Evolutionary conservation across 2,797 vertebrate species (phyloP), one percentile per base, ranked within the genome.

Genomic region (Sorex maritimensis): DNA sequence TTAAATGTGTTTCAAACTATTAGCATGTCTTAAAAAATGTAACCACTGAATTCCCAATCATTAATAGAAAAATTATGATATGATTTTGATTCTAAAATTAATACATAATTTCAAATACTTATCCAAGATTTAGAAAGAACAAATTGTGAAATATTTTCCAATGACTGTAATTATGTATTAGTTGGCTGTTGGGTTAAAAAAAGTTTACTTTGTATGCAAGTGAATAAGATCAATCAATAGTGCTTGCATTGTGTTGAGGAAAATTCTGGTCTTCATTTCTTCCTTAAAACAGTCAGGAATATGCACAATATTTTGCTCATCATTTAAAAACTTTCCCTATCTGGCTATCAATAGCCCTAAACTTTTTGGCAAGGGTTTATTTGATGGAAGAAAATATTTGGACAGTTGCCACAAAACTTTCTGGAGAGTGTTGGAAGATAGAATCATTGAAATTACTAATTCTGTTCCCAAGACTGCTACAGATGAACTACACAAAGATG

Each of bases 81-180:
- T 19, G 94, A 78, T 86, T 95, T 92, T 91, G 75, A 93, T 92
- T 75, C 55, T 86, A 75, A 88, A 85, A 94, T 94, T 96, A 86
- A 78, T 92, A 93, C 77, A 91, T 91, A 90, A 95, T 91, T 91
- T 95, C 55, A 94, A 92, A 86, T 85, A 88, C 21, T 80, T 26
- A 71, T 81, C 58, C 46, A 88, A 55, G 23, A 8, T 41, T 95
- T 94, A 77, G 65, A 82, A 94, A 44, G 63, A 80, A 92, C 10
- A 63, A 82, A 80, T 73, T 92, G 63, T 86, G 61, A 94, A 94
- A 68, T 90, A 79, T 75, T 94, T 91, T 95, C 55, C 91, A 91
- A 79, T 94, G 28, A 81, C 74, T 82, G 4, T 92, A 87, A 82
- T 95, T 94, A 87, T 71, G 21, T n/a, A 89, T 88, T 81, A 82